Evolutionary conservation across 2,797 vertebrate species (phyloP).

Genomic region (Danio aesculapii): DNA sequence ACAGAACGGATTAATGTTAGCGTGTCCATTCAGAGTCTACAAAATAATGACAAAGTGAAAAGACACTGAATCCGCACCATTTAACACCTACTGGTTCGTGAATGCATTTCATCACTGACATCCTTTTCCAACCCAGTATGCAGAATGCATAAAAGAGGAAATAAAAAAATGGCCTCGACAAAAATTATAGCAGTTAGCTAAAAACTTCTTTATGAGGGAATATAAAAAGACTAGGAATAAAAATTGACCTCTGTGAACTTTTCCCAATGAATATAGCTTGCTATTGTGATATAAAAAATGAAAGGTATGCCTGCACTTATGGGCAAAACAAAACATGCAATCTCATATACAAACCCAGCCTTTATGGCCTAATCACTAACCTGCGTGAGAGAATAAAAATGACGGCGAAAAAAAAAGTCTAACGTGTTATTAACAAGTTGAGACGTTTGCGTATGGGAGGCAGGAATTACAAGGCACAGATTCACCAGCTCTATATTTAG

Average conservation of each 20-base stretch:
- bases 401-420: not conserved
- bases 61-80: slow-evolving; percentile 60
- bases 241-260: not conserved
- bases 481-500: slow-evolving; percentile 36
- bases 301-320: not conserved
- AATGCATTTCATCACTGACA: slow-evolving; percentile 62
- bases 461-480: slow-evolving; percentile 22
- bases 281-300: not conserved
- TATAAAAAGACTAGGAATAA: not conserved
- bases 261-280: not conserved
- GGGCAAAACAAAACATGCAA: not conserved
- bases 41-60: slow-evolving; percentile 47
- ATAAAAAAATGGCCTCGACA: not conserved
- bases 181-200: not conserved
- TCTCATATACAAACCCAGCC: not conserved
- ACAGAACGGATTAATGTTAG: slow-evolving; percentile 72
- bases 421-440: slow-evolving; percentile 24
- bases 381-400: slow-evolving; percentile 4
- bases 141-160: not conserved
- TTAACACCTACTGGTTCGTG: slow-evolving; percentile 66
- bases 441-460: slow-evolving; percentile 11
- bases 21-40: slow-evolving; percentile 61
- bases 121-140: slow-evolving; percentile 19
- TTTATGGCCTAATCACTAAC: not conserved
- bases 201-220: not conserved